phyloP scores from a whole-genome alignment of 2,113 vertebrate species.

The human (Homo sapiens) region GRCh38 chr4:76633501-76634000 shows the following conservation, averaged over 20 bases:
- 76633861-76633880: background rate
- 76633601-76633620: too few relatives aligned
- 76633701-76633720: background rate
- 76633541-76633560: too few relatives aligned
- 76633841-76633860: background rate
- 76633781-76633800: background rate
- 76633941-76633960: background rate
- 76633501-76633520: too few relatives aligned
- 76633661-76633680: too few relatives aligned
- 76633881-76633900: background rate
- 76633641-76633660: too few relatives aligned
- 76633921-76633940: background rate
- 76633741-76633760: background rate
- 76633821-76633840: background rate
- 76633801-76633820: background rate
- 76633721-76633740: background rate
- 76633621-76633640: too few relatives aligned
- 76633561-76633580: too few relatives aligned
- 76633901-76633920: background rate
- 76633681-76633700: background rate
- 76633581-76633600: too few relatives aligned
- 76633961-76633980: background rate
- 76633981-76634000: background rate
- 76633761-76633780: background rate
- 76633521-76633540: too few relatives aligned